Percentiles rank a stretch among this genome's conserved stretches.
phyloP scores from a whole-genome alignment of 2,797 vertebrate species.

The Gambusia yucatana region DNA sequence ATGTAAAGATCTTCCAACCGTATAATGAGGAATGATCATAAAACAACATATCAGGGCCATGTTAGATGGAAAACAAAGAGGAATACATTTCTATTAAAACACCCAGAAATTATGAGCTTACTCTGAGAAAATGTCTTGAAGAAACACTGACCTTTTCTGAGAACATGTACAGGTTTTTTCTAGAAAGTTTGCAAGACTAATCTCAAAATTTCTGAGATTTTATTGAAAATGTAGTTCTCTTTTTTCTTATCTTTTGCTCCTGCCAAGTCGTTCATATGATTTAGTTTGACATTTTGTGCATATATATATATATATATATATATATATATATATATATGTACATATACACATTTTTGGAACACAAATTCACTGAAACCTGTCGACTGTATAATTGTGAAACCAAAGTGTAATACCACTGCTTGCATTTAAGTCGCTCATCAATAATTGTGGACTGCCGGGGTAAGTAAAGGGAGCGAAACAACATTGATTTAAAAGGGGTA shows the following conservation, averaged over 20 bases:
- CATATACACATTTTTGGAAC: neutral
- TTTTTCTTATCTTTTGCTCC: neutral
- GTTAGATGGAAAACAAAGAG: too few relatives aligned
- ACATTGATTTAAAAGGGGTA: slow-evolving; percentile 35
- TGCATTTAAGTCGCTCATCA: slow-evolving; percentile 37
- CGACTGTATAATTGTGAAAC: slow-evolving; percentile 11
- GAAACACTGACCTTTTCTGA: too few relatives aligned
- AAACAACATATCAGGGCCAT: too few relatives aligned
- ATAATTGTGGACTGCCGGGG: slow-evolving; percentile 17
- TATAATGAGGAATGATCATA: neutral
- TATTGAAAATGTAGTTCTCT: too few relatives aligned
- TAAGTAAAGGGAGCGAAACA: slow-evolving; percentile 35
- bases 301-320: neutral
- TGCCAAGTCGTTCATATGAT: slow-evolving; percentile 4
- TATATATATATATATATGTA: neutral
- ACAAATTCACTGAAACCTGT: slow-evolving; percentile 6
- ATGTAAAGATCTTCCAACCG: neutral
- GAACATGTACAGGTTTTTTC: too few relatives aligned
- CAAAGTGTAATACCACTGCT: slow-evolving; percentile 6
- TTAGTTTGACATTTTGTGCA: neutral
- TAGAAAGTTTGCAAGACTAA: too few relatives aligned
- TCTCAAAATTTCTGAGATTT: too few relatives aligned
- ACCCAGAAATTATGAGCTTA: too few relatives aligned
- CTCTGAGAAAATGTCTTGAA: too few relatives aligned
- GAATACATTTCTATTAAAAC: too few relatives aligned